These are phyloP conservation scores for Dendropsophus ebraccatus DNA, from an alignment of 2,113 vertebrate species.

Conservation along the genomic window DNA sequence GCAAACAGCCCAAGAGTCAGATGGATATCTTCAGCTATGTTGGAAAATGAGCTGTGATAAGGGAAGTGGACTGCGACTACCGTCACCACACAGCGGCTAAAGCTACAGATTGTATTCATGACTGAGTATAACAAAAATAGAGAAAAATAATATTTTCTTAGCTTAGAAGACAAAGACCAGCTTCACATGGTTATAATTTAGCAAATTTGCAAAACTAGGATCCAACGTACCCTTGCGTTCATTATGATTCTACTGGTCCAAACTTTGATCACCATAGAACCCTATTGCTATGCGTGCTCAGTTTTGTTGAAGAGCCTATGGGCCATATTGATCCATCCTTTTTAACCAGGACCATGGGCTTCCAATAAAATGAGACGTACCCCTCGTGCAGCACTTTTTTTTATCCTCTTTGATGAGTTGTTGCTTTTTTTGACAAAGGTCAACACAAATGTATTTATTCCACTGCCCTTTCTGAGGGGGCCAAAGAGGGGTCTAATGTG, in stretches of 20 bases:
- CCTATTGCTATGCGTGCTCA: too few relatives aligned
- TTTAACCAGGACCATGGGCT: too few relatives aligned
- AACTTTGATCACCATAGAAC: background rate
- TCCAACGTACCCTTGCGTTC: too few relatives aligned
- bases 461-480: too few relatives aligned
- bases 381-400: too few relatives aligned
- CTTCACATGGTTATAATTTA: background rate
- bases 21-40: background rate
- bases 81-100: background rate
- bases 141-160: background rate
- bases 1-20: background rate
- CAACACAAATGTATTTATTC: too few relatives aligned
- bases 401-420: too few relatives aligned
- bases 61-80: background rate
- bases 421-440: too few relatives aligned
- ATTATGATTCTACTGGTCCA: background rate
- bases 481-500: too few relatives aligned
- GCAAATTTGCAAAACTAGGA: background rate
- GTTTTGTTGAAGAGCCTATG: too few relatives aligned
- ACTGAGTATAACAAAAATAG: background rate
- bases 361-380: too few relatives aligned
- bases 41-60: background rate
- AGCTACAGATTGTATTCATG: background rate
- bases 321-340: too few relatives aligned
- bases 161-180: background rate